Evolutionary conservation across 2,113 vertebrate species (phyloP), one percentile per base, ranked within the genome.

Genomic region (Cyanistes caeruleus): DNA sequence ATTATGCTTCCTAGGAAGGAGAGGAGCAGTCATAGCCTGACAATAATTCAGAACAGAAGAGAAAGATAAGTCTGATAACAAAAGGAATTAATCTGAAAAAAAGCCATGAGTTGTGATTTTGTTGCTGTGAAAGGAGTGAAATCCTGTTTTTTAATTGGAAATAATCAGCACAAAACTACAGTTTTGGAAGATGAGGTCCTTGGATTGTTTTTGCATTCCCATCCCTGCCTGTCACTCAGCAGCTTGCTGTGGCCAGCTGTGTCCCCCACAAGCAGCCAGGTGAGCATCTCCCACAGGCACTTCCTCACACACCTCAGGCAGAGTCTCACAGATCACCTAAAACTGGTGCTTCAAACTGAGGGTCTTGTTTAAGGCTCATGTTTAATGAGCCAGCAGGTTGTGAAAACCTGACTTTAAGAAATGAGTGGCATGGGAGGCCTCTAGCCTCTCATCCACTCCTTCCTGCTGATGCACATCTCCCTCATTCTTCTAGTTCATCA

Each of bases 71-170:
- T 53, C 46, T 28, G 17, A 33, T 18, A 49, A 80, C 21, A 52
- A 56, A 33, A 55, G 8, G 24, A 86, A 56, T 56, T 73, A 3
- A 86, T 25, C 59, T 46, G 27, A 64, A 62, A 79, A 83, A n/a
- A 37, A 10, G 10, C 7, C 4, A 1, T 28, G 5, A 43, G 31
- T 39, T 0, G 0, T 35, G 30, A 62, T 5, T 64, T 20, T 48
- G 28, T 48, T 78, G 31, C 52, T 28, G 18, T 23, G 33, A 82
- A 91, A 51, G 43, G 18, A 87, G 23, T 16, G 6, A 70, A 49
- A 70, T 20, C 13, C 28, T 53, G 31, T 31, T 77, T 77, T 86
- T 58, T 72, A 91, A 53, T 9, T 5, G 59, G 53, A 90, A 90
- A 79, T 22, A 41, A 17, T 31, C 69, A 30, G 31, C 12, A 23